Base-by-base conservation (phyloP, 2,797 vertebrate species). In the Clarias pachynema region DNA sequence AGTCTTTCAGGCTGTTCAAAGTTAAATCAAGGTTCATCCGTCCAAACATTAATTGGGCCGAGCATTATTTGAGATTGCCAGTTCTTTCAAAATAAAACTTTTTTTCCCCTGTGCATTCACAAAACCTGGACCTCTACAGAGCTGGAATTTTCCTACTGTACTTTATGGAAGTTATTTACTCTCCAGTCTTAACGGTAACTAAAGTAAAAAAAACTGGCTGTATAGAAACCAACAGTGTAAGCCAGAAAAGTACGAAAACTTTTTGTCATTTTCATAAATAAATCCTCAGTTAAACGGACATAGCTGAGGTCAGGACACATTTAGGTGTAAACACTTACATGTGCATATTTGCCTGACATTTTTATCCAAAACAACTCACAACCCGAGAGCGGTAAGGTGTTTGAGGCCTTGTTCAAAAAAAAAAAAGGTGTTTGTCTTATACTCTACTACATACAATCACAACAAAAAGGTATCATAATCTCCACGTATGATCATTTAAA, bases 21-120 rank as follows among this genome's bases (percentile, higher is more conserved):
- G 62, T 81, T 66, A 66, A 81, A 29, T 53, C 63, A 81, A 81
- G 31, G 63, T 57, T 20, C 31, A 10, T 18, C 80, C 8, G 5
- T 82, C 44, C 49, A 14, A 53, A 56, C 31, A 12, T 70, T 82
- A 34, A 59, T 15, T 9, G 10, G 22, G 37, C 37, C 57, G 59
- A 40, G 60, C 15, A 4, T 26, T 72, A 60, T 1, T 9, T 0
- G 3, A 83, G 57, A 82, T 70, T 7, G 9, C 2, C 29, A 70
- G 20, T n/a, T 18, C 49, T 60, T 60, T 70, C 31, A 22, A 65
- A 62, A 22, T 4, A 49, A 31, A 3, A 20, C 37, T 15, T 1
- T 56, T 34, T 60, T 14, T 7, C 44, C 44, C 49, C 49, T 14
- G 37, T 9, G 22, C 24, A 26, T 18, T 62, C 2, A 26, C 34